These are phyloP conservation scores for Austrofundulus limnaeus DNA, from an alignment of 2,113 vertebrate species.

Conservation along the genomic window DNA sequence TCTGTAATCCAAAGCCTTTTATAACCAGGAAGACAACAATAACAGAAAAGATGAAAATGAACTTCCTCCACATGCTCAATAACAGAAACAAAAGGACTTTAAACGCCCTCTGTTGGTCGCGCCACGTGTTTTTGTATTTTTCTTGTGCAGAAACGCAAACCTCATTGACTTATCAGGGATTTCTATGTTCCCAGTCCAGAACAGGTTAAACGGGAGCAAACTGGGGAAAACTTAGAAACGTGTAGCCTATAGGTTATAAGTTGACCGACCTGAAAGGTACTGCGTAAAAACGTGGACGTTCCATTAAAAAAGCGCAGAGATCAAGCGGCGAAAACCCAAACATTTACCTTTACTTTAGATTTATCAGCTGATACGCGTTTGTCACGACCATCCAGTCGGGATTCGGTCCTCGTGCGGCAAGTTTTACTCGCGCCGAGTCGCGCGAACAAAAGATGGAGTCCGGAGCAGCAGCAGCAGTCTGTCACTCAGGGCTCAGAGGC, in stretches of 20 bases:
- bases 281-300: not conserved
- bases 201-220: not conserved
- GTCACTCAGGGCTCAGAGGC: slow-evolving; percentile 24
- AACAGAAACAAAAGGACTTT: slow-evolving; percentile 33
- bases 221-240: not conserved
- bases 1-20: no score
- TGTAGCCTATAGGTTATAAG: no score
- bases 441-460: slow-evolving; percentile 24
- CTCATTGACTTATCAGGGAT: not conserved
- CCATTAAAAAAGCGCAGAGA: not conserved
- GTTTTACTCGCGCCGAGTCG: not conserved
- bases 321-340: not conserved
- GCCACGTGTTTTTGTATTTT: not conserved
- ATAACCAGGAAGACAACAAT: not conserved
- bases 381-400: not conserved
- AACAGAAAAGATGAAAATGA: not conserved
- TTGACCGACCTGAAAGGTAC: not conserved
- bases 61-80: slow-evolving; percentile 37
- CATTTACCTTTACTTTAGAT: not conserved
- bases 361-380: not conserved
- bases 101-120: slow-evolving; percentile 11
- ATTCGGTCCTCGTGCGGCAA: not conserved
- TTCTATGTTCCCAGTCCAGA: no score
- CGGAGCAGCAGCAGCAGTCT: slow-evolving; percentile 22
- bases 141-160: not conserved